A percentile compares a stretch with the other conserved stretches of the same genome.
phyloP scores from a whole-genome alignment of 2,888 invertebrate genomes.

The Caenorhabditis japonica region DNA sequence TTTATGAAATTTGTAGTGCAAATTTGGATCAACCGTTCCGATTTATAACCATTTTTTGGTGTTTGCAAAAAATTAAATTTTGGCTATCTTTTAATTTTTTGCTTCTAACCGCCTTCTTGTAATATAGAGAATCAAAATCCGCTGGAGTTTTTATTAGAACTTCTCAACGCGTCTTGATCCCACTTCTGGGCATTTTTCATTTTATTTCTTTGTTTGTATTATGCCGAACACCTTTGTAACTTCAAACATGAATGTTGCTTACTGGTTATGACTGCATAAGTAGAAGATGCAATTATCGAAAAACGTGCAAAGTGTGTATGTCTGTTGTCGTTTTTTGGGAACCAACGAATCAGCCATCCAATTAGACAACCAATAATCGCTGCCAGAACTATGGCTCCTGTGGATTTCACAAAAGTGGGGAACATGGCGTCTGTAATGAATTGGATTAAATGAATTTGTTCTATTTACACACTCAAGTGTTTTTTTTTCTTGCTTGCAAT shows the following conservation, averaged over 20 bases:
- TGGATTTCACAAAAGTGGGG: slow-evolving; percentile 35
- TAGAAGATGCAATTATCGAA: slow-evolving; percentile 38
- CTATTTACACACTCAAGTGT: slow-evolving; percentile 1
- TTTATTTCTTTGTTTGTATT: too few species aligned
- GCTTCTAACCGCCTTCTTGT: too few species aligned
- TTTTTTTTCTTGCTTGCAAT: neutral
- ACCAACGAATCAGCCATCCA: slow-evolving; percentile 55
- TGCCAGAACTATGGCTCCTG: slow-evolving; percentile 47
- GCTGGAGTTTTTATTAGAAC: too few species aligned
- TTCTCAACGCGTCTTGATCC: too few species aligned
- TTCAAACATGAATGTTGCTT: neutral
- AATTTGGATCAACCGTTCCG: too few species aligned
- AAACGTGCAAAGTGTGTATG: slow-evolving; percentile 55
- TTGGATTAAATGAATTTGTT: neutral
- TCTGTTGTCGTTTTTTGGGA: slow-evolving; percentile 49
- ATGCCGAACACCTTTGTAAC: too few species aligned
- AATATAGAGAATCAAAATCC: too few species aligned
- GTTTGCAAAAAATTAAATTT: too few species aligned
- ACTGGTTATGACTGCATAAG: slow-evolving; percentile 54
- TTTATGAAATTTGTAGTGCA: too few species aligned
- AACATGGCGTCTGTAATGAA: slow-evolving; percentile 33
- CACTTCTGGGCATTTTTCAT: too few species aligned
- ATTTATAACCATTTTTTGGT: too few species aligned
- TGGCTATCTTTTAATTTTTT: too few species aligned
- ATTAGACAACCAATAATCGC: slow-evolving; percentile 46